phyloP scores from a whole-genome alignment of 2,113 vertebrate genomes.

The Tragelaphus buxtoni region DNA sequence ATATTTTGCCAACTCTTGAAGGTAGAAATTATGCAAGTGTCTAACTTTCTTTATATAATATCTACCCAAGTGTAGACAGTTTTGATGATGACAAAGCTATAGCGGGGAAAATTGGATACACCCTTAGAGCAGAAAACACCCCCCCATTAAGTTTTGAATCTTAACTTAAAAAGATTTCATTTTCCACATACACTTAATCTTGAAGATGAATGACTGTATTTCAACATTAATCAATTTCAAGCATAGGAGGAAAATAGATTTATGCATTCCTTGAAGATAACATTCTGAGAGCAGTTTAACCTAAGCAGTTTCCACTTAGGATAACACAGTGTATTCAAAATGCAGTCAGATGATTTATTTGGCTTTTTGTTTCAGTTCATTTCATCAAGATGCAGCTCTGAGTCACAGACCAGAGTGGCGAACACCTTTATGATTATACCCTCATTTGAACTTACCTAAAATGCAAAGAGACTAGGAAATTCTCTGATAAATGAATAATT shows the following conservation, averaged over 20 bases:
- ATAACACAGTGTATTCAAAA: background rate
- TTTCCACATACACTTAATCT: constrained; percentile 54
- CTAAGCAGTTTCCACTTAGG: constrained; percentile 23
- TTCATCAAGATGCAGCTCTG: background rate
- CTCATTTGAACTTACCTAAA: background rate
- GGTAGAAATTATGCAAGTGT: background rate
- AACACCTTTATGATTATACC: background rate
- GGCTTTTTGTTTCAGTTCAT: background rate
- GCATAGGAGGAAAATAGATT: constrained; percentile 54
- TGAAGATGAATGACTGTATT: constrained; percentile 58
- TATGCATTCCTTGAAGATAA: constrained; percentile 45
- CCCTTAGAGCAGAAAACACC: constrained; percentile 41
- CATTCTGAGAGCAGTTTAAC: constrained; percentile 40
- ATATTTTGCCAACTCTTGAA: background rate
- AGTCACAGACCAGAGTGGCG: background rate
- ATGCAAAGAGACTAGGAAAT: background rate
- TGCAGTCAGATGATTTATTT: background rate
- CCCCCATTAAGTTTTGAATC: constrained; percentile 51
- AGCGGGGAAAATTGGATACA: constrained; percentile 39
- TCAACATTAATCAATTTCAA: constrained; percentile 69
- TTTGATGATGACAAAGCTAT: constrained; percentile 63
- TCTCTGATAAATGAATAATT: background rate
- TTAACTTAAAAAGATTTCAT: constrained; percentile 51
- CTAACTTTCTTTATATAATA: constrained; percentile 26
- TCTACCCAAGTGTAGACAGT: background rate